These are phyloP conservation scores for Sipha maydis DNA, from an alignment of 2,888 invertebrate species.

Conservation along the genomic window DNA sequence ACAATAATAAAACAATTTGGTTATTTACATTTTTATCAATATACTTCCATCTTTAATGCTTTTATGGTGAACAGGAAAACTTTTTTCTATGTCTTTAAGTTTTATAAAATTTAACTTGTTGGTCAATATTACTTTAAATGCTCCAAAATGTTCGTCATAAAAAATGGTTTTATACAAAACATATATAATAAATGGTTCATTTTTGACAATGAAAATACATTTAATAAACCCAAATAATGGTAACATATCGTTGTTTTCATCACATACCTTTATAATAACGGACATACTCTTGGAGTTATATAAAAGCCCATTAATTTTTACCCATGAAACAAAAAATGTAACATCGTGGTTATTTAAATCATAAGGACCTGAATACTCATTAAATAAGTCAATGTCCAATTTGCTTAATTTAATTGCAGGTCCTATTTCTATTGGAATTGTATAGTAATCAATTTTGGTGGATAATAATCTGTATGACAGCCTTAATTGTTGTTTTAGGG, in stretches of 20 bases:
- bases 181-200: neutral
- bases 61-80: neutral
- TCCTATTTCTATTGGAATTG: neutral
- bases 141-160: slow-evolving; percentile 5
- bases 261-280: neutral
- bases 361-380: neutral
- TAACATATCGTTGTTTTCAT: neutral
- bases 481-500: slow-evolving; percentile 7
- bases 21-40: neutral
- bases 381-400: neutral
- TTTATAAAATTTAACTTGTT: neutral
- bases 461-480: slow-evolving; percentile 1
- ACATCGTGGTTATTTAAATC: neutral
- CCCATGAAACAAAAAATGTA: neutral
- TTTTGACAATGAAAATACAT: slow-evolving; percentile 4
- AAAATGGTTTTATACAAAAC: neutral
- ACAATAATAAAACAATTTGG: too few species aligned
- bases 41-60: neutral
- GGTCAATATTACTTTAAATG: neutral
- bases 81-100: neutral
- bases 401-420: neutral
- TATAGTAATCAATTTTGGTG: neutral
- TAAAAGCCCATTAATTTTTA: neutral
- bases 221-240: slow-evolving; percentile 2
- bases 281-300: slow-evolving; percentile 15